Evolutionary conservation across 2,888 invertebrate species (phyloP).

Genomic region (Hemaris fuciformis): DNA sequence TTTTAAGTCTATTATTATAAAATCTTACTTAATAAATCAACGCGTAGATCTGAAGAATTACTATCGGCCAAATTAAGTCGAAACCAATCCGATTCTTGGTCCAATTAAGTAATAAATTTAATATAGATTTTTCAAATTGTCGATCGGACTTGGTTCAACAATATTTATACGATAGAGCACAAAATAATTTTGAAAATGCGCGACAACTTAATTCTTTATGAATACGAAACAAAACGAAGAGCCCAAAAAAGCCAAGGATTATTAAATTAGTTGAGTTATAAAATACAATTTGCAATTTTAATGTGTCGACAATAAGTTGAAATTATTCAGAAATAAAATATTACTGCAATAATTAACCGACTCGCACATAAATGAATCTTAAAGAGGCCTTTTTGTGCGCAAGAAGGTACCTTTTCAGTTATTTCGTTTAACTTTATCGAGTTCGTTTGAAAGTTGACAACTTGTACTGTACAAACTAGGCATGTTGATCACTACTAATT

Average conservation of each 20-base stretch:
- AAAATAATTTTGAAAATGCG: background rate
- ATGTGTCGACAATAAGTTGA: background rate
- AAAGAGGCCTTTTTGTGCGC: background rate
- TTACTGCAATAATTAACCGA: slow-evolving; percentile 1
- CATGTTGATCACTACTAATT: background rate
- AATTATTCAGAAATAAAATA: slow-evolving; percentile 3
- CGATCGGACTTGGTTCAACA: background rate
- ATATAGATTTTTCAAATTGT: background rate
- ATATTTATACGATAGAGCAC: background rate
- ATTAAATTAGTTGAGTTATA: slow-evolving; percentile 3
- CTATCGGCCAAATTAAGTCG: no score
- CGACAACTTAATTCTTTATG: background rate
- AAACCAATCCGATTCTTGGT: no score
- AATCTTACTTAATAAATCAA: no score
- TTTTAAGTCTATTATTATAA: no score
- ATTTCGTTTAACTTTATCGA: background rate
- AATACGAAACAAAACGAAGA: background rate
- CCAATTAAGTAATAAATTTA: background rate
- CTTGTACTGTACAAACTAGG: background rate
- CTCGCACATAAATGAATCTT: slow-evolving; percentile 4
- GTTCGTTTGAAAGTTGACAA: background rate
- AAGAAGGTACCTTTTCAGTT: background rate
- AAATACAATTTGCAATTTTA: slow-evolving; percentile 5
- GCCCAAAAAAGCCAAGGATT: background rate
- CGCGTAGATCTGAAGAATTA: no score